Evolutionary conservation across 2,113 vertebrate species (phyloP).

Genomic region (Callaeas wilsoni): DNA sequence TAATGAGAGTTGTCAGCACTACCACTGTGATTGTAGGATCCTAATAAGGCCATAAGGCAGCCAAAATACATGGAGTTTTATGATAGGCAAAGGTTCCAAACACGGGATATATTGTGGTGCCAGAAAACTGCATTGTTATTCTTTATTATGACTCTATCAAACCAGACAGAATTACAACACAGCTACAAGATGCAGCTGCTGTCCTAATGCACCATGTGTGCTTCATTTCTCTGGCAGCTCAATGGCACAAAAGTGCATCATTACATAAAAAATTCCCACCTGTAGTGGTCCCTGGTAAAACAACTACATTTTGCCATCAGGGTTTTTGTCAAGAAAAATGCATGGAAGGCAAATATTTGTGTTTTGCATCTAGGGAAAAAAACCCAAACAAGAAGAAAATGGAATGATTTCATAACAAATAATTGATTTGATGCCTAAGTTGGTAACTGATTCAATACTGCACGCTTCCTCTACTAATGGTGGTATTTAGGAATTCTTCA

Average conservation of each 20-base stretch:
- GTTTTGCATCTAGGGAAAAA: not conserved
- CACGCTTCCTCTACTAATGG: rapidly evolving
- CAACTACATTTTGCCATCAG: not conserved
- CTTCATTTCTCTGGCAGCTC: not conserved
- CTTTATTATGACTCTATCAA: not conserved
- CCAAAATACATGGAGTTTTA: not conserved
- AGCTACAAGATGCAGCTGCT: not conserved
- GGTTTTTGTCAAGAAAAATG: not conserved
- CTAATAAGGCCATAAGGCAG: not conserved
- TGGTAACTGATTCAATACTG: not conserved
- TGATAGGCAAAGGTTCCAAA: not conserved
- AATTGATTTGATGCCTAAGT: not conserved
- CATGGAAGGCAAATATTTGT: not conserved
- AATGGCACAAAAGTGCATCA: not conserved
- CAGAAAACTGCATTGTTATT: not conserved
- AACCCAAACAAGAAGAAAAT: not conserved
- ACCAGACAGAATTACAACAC: not conserved
- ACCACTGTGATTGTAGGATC: not conserved
- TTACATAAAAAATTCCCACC: not conserved
- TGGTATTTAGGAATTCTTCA: not conserved
- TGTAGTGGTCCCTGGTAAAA: not conserved
- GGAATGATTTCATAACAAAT: not conserved
- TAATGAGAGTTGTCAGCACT: not conserved
- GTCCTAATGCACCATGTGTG: not conserved
- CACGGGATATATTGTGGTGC: not conserved